phyloP scores from a whole-genome alignment of 1,140 invertebrate species.

The Zophobas morio region DNA sequence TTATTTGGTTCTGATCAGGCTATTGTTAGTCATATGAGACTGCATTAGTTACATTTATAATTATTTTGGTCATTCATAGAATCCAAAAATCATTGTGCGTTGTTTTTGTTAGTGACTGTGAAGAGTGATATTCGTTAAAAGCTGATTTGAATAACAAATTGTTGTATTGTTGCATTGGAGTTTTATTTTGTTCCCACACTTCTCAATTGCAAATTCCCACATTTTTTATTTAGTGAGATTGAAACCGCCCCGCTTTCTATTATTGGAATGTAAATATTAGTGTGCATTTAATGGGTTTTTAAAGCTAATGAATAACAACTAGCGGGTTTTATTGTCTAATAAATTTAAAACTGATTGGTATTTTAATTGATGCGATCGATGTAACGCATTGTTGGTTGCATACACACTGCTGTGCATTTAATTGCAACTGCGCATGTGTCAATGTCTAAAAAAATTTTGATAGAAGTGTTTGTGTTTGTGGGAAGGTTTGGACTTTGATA shows the following conservation, averaged over 20 bases:
- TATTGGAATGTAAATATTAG: no score
- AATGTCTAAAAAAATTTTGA: no score
- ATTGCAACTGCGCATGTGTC: no score
- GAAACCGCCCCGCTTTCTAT: no score
- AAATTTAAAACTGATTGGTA: no score
- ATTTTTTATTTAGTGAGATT: not conserved
- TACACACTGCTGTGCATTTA: not conserved
- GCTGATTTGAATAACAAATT: not conserved
- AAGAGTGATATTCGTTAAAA: no score
- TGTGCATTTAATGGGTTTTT: no score
- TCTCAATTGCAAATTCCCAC: not conserved
- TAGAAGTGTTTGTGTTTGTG: not conserved
- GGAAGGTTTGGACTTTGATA: not conserved
- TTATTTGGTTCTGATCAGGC: slow-evolving; percentile 17
- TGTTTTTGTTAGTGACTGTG: not conserved
- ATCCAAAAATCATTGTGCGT: no score
- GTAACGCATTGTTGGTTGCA: not conserved
- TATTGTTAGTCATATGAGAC: slow-evolving; percentile 23
- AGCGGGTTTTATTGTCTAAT: no score
- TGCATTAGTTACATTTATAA: not conserved
- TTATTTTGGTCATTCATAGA: not conserved
- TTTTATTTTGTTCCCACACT: not conserved
- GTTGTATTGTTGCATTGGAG: not conserved
- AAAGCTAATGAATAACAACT: no score
- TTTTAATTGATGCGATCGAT: no score